Conservation (phyloP, 2,888 invertebrate species). For the Parthenolecanium corni region DNA sequence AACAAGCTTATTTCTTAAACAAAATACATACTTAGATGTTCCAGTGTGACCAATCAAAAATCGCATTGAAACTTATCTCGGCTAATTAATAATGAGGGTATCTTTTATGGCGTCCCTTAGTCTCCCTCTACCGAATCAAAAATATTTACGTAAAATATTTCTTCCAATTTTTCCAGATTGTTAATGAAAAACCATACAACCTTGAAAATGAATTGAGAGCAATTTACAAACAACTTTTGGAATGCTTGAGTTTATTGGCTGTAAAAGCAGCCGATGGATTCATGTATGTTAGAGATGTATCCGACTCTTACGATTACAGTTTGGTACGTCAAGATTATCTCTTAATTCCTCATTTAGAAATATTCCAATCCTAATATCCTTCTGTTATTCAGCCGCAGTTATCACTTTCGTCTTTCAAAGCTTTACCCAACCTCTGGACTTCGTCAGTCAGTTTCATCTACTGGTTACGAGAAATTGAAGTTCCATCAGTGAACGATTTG, state of each 20-base stretch:
- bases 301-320: background rate
- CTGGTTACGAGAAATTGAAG: conserved; percentile 47
- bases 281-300: conserved; percentile 1
- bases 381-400: conserved; percentile 4
- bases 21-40: too few relatives aligned
- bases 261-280: background rate
- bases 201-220: conserved; percentile 5
- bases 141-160: too few relatives aligned
- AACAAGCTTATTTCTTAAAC: too few relatives aligned
- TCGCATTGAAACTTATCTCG: too few relatives aligned
- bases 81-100: too few relatives aligned
- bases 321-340: background rate
- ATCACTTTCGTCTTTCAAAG: conserved; percentile 8
- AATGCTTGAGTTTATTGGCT: background rate
- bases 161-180: background rate
- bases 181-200: conserved; percentile 15
- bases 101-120: too few relatives aligned
- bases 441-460: conserved; percentile 46
- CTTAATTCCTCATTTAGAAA: background rate
- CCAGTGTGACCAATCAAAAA: too few relatives aligned
- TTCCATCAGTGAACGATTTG: conserved; percentile 46
- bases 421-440: conserved; percentile 3
- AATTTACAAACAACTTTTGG: background rate
- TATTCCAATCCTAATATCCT: background rate
- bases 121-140: too few relatives aligned